These are phyloP conservation scores for Epizoanthus fatuus DNA, from an alignment of 92 coral and sea anemone genomes.

Conservation along the genomic window DNA sequence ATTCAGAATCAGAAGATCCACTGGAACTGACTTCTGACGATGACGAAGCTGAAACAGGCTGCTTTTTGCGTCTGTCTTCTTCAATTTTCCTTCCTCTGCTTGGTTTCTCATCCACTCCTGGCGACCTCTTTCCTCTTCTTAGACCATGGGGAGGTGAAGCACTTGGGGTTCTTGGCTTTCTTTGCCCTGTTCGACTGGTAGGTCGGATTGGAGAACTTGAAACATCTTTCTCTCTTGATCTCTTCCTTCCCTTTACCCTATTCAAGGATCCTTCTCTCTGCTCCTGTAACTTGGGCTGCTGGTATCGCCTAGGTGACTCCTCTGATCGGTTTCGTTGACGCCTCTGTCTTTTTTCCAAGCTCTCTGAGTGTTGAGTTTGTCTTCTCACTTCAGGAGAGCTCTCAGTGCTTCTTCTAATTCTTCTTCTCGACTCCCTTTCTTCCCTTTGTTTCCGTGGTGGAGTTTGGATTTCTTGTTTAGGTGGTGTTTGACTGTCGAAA, in stretches of 20 bases:
- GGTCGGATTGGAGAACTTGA: background rate
- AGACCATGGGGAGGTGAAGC: slow-evolving; percentile 4
- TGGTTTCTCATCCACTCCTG: background rate
- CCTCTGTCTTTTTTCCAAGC: slow-evolving; percentile 3
- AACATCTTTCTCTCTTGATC: background rate
- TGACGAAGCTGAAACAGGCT: slow-evolving; percentile 9
- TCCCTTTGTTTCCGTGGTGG: slow-evolving; percentile 6
- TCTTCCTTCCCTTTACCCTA: background rate
- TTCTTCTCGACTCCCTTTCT: slow-evolving; percentile 1
- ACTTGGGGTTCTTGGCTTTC: slow-evolving; percentile 1
- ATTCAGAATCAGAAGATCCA: slow-evolving; percentile 27
- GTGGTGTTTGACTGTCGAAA: background rate
- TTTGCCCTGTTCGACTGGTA: background rate
- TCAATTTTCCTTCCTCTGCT: background rate
- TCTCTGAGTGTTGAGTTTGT: background rate
- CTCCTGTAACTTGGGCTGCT: background rate
- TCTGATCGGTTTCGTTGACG: background rate
- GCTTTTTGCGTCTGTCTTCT: background rate
- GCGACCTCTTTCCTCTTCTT: background rate
- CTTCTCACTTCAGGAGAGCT: slow-evolving; percentile 28
- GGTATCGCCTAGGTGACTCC: background rate
- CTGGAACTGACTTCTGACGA: slow-evolving; percentile 35
- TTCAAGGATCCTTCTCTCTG: background rate
- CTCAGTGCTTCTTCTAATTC: slow-evolving; percentile 5
- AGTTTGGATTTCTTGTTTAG: background rate